A percentile compares a stretch with the other conserved stretches of the same genome.
phyloP scores from a whole-genome alignment of 2,113 vertebrate genomes.

The Tenrec ecaudatus region DNA sequence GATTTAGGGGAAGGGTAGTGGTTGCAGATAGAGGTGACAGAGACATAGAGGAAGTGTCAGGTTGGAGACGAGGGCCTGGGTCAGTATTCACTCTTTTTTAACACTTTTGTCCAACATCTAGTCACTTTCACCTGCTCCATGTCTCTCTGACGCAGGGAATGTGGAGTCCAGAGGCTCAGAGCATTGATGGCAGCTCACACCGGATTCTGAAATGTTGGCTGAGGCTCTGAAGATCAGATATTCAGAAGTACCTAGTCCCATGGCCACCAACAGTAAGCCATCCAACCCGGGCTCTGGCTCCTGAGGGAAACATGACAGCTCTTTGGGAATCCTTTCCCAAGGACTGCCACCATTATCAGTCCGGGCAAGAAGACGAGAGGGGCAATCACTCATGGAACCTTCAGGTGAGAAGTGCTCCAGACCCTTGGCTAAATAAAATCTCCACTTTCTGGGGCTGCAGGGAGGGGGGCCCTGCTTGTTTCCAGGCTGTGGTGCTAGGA shows the following conservation, averaged over 20 bases:
- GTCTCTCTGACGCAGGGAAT: not conserved
- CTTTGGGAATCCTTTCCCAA: not conserved
- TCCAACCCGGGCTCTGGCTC: not conserved
- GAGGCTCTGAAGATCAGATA: not conserved
- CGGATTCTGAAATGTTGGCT: rapidly evolving
- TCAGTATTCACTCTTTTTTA: too few relatives aligned
- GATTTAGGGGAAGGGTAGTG: not conserved
- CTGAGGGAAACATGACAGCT: rapidly evolving
- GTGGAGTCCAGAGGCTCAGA: rapidly evolving
- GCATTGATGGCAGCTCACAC: not conserved
- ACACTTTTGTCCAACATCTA: too few relatives aligned
- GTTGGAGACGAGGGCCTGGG: not conserved
- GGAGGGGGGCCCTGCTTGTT: too few relatives aligned
- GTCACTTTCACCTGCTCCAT: too few relatives aligned
- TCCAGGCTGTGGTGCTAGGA: rapidly evolving
- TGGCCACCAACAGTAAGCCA: rapidly evolving
- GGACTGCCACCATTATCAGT: not conserved
- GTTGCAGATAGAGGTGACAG: rapidly evolving
- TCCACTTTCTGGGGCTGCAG: not conserved
- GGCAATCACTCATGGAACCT: rapidly evolving
- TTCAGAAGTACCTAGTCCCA: not conserved
- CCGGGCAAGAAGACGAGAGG: rapidly evolving
- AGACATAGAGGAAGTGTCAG: not conserved
- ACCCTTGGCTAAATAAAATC: rapidly evolving
- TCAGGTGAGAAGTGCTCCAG: not conserved